Evolutionary conservation across 2,888 invertebrate species (phyloP).

Genomic region (Lucinisca nassula): DNA sequence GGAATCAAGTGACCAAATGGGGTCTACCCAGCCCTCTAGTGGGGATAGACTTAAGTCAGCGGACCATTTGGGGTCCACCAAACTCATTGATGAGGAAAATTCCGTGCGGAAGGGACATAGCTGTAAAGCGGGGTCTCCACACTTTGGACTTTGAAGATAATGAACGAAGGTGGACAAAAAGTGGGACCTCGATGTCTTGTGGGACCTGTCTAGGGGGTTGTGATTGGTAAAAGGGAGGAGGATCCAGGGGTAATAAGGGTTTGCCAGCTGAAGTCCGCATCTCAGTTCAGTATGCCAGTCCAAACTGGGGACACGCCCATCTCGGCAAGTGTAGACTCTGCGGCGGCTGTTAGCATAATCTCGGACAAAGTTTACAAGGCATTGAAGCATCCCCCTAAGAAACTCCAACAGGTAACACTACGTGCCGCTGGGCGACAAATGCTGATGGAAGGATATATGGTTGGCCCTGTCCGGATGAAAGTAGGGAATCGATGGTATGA

Average conservation of each 20-base stretch:
- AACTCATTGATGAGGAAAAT: too few species aligned
- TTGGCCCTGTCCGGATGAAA: constrained; percentile 26
- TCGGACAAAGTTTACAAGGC: constrained; percentile 33
- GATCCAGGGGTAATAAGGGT: not conserved
- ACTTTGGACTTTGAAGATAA: too few species aligned
- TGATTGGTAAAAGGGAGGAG: too few species aligned
- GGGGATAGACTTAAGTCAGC: not conserved
- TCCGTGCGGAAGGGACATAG: too few species aligned
- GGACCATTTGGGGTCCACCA: not conserved
- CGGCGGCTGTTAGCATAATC: constrained; percentile 48
- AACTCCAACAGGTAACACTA: constrained; percentile 31
- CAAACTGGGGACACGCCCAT: not conserved
- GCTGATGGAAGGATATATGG: constrained; percentile 27
- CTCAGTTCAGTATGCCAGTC: not conserved
- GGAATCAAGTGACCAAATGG: not conserved
- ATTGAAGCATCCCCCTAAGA: constrained; percentile 17
- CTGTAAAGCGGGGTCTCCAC: too few species aligned
- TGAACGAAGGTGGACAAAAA: too few species aligned
- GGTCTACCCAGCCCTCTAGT: not conserved
- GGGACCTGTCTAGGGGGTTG: too few species aligned
- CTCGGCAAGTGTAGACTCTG: constrained; percentile 38
- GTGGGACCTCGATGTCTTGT: too few species aligned
- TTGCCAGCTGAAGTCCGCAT: constrained; percentile 1
- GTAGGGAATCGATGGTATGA: constrained; percentile 23
- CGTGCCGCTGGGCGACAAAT: constrained; percentile 37